Conservation (phyloP, 2,113 vertebrate genomes). For the Rafetus swinhoei region DNA sequence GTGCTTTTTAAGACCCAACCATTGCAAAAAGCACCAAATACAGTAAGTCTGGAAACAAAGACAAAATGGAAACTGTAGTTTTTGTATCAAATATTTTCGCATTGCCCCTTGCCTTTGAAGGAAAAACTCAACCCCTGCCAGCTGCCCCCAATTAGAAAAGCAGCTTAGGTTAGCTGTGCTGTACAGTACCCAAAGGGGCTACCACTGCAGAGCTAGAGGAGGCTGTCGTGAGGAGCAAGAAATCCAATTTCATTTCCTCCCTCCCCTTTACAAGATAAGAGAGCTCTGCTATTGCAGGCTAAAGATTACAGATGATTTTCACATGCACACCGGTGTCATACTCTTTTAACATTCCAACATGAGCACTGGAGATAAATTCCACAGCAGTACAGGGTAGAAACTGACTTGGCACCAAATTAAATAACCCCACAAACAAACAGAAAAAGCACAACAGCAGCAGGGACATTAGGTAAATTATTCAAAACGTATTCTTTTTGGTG, state of each 20-base stretch:
- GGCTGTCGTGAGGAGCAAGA: background rate
- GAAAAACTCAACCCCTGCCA: background rate
- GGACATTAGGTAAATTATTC: conserved; percentile 6
- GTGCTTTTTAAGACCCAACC: background rate
- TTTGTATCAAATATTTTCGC: background rate
- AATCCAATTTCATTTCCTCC: conserved; percentile 61
- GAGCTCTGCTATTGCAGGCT: conserved; percentile 46
- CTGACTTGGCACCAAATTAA: background rate
- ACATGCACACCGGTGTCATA: conserved; percentile 30
- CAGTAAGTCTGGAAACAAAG: background rate
- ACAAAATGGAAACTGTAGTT: background rate
- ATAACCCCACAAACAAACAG: background rate
- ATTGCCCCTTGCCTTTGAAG: background rate
- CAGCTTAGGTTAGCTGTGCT: conserved; percentile 40
- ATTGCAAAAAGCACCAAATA: background rate
- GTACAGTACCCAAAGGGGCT: background rate
- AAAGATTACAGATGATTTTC: conserved; percentile 60
- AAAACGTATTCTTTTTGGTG: background rate
- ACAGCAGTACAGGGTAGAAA: background rate
- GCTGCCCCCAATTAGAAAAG: conserved; percentile 42
- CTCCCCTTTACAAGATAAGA: conserved; percentile 29
- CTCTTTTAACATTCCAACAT: conserved; percentile 41
- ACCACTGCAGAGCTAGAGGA: conserved; percentile 32
- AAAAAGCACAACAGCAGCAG: conserved; percentile 25
- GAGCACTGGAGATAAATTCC: conserved; percentile 42